These are phyloP conservation scores for Euclidia mi DNA, from an alignment of 2,888 invertebrate genomes.

Conservation along the genomic window DNA sequence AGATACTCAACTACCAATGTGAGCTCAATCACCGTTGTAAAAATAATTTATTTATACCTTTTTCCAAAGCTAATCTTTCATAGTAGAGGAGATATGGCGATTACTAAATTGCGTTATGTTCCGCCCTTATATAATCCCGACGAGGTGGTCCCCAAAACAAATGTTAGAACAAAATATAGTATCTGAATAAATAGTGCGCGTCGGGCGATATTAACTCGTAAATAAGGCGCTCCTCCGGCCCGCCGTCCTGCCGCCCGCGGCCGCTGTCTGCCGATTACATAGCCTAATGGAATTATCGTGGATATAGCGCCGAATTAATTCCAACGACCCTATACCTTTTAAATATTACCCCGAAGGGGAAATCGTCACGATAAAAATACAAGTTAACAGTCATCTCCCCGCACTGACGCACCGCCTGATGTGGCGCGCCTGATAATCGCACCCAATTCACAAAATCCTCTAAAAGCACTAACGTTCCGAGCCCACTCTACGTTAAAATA, in stretches of 20 bases:
- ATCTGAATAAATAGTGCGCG: conserved; percentile 58
- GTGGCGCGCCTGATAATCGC: conserved; percentile 25
- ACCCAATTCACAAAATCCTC: not conserved
- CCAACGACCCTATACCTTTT: conserved; percentile 71
- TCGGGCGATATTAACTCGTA: conserved; percentile 76
- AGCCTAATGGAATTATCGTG: conserved; percentile 80
- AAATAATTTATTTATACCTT: too few relatives aligned
- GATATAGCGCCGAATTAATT: conserved; percentile 79
- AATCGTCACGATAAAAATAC: conserved; percentile 66
- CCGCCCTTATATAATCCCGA: too few relatives aligned
- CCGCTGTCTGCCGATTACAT: conserved; percentile 58
- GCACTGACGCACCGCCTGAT: conserved; percentile 33
- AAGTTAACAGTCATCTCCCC: conserved; percentile 55
- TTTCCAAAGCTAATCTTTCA: too few relatives aligned
- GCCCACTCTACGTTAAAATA: conserved; percentile 3
- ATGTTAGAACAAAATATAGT: conserved; percentile 33
- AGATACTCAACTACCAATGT: too few relatives aligned
- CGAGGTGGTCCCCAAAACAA: conserved; percentile 23
- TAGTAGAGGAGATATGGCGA: too few relatives aligned
- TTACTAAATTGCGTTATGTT: too few relatives aligned
- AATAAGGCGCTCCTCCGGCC: conserved; percentile 66
- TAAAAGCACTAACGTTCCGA: not conserved
- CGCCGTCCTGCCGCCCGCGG: too few relatives aligned
- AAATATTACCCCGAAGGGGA: conserved; percentile 66
- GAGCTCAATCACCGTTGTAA: too few relatives aligned